Conservation (phyloP, 2,888 invertebrate species). For the Alentia gelatinosa region DNA sequence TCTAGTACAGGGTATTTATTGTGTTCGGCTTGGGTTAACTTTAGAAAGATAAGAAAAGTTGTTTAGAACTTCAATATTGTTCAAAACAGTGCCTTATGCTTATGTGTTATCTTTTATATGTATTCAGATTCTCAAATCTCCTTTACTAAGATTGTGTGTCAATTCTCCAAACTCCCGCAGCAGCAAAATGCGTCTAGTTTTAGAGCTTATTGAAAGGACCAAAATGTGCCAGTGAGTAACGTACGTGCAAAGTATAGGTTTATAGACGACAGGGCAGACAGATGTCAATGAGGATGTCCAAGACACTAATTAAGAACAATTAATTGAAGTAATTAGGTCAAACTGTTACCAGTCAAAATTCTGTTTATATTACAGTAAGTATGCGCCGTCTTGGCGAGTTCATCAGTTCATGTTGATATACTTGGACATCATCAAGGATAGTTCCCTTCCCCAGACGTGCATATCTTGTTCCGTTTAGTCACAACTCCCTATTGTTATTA, state of each 20-base stretch:
- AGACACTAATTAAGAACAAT: background rate
- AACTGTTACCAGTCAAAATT: background rate
- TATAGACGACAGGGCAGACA: background rate
- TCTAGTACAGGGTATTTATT: too few relatives aligned
- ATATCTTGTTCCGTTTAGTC: constrained; percentile 3
- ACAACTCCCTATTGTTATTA: background rate
- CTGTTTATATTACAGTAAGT: background rate
- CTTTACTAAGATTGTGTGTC: too few relatives aligned
- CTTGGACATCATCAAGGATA: background rate
- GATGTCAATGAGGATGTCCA: background rate
- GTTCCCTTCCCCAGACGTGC: background rate
- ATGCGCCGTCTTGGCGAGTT: background rate
- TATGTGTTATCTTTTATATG: too few relatives aligned
- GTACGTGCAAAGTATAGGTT: background rate
- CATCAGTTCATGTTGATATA: background rate
- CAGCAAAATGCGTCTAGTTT: background rate
- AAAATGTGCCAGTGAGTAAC: background rate
- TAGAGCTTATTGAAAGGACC: background rate
- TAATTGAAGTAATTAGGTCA: too few relatives aligned
- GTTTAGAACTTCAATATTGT: too few relatives aligned
- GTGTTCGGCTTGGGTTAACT: too few relatives aligned
- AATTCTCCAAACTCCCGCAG: too few relatives aligned
- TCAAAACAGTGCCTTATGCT: too few relatives aligned
- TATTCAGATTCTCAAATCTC: too few relatives aligned
- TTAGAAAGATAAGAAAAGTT: too few relatives aligned